A percentile compares a stretch with the other conserved stretches of the same genome.
Evolutionary conservation across 2,888 invertebrate genomes (phyloP).

Genomic region (Drosophila gaucha): DNA sequence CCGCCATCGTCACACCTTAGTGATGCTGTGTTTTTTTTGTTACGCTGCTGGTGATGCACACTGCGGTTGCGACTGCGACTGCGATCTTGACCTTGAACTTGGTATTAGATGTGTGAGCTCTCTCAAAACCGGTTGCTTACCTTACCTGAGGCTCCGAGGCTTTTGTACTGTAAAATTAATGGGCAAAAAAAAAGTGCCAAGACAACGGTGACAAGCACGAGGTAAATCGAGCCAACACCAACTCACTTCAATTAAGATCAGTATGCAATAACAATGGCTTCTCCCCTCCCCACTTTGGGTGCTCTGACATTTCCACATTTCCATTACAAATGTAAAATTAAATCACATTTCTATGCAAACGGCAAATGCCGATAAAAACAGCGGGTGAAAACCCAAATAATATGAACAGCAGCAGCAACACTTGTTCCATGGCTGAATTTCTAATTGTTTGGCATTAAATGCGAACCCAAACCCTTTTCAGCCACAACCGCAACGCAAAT

Average conservation of each 20-base stretch:
- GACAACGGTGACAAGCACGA: constrained; percentile 63
- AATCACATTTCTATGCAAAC: constrained; percentile 58
- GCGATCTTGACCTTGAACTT: constrained; percentile 75
- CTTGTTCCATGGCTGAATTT: constrained; percentile 55
- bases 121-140: constrained; percentile 52
- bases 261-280: constrained; percentile 16
- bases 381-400: constrained; percentile 17
- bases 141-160: constrained; percentile 34
- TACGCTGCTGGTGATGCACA: constrained; percentile 25
- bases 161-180: constrained; percentile 69
- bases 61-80: constrained; percentile 38
- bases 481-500: constrained; percentile 52
- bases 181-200: constrained; percentile 43
- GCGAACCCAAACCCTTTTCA: constrained; percentile 12
- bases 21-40: constrained; percentile 35
- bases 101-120: constrained; percentile 76
- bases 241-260: constrained; percentile 21
- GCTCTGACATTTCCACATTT: constrained; percentile 42
- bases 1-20: constrained; percentile 72
- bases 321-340: constrained; percentile 56
- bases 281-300: not conserved
- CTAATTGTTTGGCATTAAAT: constrained; percentile 47
- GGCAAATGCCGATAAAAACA: constrained; percentile 30
- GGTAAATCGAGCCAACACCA: constrained; percentile 18
- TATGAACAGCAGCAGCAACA: constrained; percentile 32